Percentiles rank a stretch among this genome's conserved stretches.
Conservation (phyloP, 2,888 invertebrate genomes). For the Stenotaenia linearis region DNA sequence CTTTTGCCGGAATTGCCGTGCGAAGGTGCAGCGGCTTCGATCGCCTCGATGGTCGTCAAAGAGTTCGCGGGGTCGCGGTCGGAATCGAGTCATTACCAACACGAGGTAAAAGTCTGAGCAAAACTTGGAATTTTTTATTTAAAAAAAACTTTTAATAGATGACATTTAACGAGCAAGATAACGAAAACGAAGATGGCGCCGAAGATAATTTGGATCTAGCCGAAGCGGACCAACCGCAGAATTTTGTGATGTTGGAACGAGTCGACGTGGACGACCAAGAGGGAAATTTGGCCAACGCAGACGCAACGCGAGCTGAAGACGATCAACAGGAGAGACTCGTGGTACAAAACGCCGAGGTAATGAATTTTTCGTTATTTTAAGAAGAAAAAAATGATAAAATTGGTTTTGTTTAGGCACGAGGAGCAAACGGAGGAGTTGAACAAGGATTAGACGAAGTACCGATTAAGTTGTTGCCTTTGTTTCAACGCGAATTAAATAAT, state of each 20-base stretch:
- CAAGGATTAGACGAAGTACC: slow-evolving; percentile 37
- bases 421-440: not conserved
- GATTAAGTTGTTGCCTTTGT: slow-evolving; percentile 32
- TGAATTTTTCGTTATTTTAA: no score
- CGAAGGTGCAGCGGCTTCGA: not conserved
- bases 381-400: no score
- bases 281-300: slow-evolving; percentile 7
- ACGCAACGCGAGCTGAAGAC: slow-evolving; percentile 35
- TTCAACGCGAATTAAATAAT: not conserved
- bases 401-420: not conserved
- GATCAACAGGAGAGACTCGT: slow-evolving; percentile 33
- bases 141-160: not conserved
- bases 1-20: not conserved
- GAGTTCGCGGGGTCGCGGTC: no score
- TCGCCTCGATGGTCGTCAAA: no score
- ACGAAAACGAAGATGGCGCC: slow-evolving; percentile 35
- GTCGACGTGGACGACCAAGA: slow-evolving; percentile 27
- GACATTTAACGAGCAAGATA: slow-evolving; percentile 27
- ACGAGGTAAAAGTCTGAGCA: not conserved
- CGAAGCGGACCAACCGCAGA: slow-evolving; percentile 37
- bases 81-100: not conserved
- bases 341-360: not conserved
- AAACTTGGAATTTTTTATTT: no score
- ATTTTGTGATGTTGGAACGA: not conserved
- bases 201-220: slow-evolving; percentile 37